Base-by-base conservation (phyloP, 1,140 invertebrate genomes). In the Drosophila hydei region DNA sequence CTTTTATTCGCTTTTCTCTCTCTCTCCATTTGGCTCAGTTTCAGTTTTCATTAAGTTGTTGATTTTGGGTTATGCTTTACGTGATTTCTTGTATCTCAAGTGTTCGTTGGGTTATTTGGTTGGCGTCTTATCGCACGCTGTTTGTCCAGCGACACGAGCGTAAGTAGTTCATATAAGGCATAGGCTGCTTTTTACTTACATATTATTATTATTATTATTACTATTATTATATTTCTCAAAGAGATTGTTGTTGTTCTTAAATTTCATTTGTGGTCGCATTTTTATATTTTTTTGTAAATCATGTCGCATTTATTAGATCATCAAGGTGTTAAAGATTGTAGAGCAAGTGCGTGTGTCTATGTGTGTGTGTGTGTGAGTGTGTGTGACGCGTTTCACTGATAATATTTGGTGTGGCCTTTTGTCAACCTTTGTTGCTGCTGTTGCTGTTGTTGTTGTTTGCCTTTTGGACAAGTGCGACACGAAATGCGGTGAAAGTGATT, bases 271-370 rank as follows among this genome's bases (percentile, higher is more conserved):
- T 16, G 58, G 27, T 61, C 58, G 27, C 58, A 60, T 61, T 42
- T 42, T 79, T n/a, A n/a, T n/a, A n/a, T 30, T 27, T 50, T 50
- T 56, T 43, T 67, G 77, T 76, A 80, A 79, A 79, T 79, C 77
- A 79, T 79, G 77, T 79, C 77, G 77, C 77, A 79, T 79, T 79
- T 79, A 79, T 79, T 79, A 79, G 77, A 79, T 79, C 77, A 79
- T 79, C 77, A 79, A 79, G 77, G 77, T 79, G 77, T 79, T 79
- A 80, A 79, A 79, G 77, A 80, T 80, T 80, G 77, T 76, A 18
- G 47, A 11, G 7, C 58, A 11, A 12, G 19, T 21, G 51, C 36
- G 16, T 62, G 33, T 40, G 60, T 52, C 11, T 30, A 62, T 54
- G 38, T 42, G 21, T 42, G 54, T 30, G 47, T 42, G 33, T 30